Evolutionary conservation across 2,797 vertebrate genomes (phyloP).

Genomic region (Crocidura indochinensis): DNA sequence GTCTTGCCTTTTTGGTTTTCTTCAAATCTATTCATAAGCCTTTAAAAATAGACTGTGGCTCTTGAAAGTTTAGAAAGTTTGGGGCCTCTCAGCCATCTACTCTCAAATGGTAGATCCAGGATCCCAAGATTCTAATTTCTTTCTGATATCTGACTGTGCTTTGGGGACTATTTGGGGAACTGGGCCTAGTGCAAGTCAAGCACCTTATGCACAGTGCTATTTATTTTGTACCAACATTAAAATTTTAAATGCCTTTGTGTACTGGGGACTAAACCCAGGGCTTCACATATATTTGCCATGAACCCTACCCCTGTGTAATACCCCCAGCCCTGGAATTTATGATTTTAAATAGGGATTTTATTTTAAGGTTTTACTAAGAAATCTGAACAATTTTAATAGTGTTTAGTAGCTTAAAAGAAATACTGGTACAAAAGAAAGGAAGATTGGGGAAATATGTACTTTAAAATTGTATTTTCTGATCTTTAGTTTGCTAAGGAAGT

Average conservation of each 20-base stretch:
- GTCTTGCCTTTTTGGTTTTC: neutral
- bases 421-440: neutral
- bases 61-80: neutral
- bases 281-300: too few relatives aligned
- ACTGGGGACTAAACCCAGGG: too few relatives aligned
- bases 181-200: too few relatives aligned
- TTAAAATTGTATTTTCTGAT: neutral
- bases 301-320: too few relatives aligned
- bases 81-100: neutral
- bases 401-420: conserved; percentile 27
- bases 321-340: too few relatives aligned
- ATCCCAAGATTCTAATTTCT: neutral
- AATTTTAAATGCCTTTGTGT: too few relatives aligned
- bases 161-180: too few relatives aligned
- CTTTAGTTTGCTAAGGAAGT: conserved; percentile 34
- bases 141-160: neutral
- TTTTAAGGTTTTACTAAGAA: conserved; percentile 57
- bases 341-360: conserved; percentile 43
- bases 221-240: too few relatives aligned
- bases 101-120: neutral
- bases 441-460: neutral
- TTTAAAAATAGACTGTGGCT: neutral
- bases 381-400: neutral
- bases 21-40: neutral
- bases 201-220: too few relatives aligned